phyloP scores from a whole-genome alignment of 2,888 invertebrate species.

The Bibio marci region DNA sequence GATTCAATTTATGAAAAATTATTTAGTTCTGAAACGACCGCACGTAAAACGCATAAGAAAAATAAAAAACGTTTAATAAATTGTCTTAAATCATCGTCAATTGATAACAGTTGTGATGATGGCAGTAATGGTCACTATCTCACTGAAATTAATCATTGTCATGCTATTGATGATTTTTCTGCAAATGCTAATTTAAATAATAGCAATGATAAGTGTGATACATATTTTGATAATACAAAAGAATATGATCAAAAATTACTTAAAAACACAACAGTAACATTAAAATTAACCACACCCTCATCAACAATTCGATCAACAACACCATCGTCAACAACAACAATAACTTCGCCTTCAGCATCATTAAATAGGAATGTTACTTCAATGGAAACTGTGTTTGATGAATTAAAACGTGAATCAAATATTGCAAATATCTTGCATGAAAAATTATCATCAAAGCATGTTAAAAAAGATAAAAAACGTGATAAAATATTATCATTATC shows the following conservation, averaged over 20 bases:
- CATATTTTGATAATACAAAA: too few species aligned
- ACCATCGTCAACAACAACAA: constrained; percentile 10
- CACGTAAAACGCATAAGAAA: constrained; percentile 70
- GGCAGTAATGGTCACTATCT: too few species aligned
- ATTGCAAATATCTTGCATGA: neutral
- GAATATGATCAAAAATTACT: too few species aligned
- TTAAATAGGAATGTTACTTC: constrained; percentile 17
- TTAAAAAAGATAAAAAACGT: constrained; percentile 42
- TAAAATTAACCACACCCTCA: too few species aligned
- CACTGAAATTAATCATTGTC: too few species aligned
- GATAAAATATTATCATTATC: constrained; percentile 32
- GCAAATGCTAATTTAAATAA: constrained; percentile 22
- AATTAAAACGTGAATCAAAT: constrained; percentile 29
- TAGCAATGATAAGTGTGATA: constrained; percentile 30
- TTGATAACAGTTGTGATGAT: too few species aligned
- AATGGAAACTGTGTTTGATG: constrained; percentile 32
- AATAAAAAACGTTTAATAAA: constrained; percentile 65
- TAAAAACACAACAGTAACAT: too few species aligned
- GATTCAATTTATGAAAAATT: constrained; percentile 17
- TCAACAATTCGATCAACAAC: too few species aligned
- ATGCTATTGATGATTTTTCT: too few species aligned
- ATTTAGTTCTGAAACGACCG: constrained; percentile 34
- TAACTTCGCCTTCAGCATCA: constrained; percentile 11
- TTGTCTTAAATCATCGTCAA: constrained; percentile 25
- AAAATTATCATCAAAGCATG: constrained; percentile 12